A percentile compares a stretch with the other conserved stretches of the same genome.
Evolutionary conservation across 1,140 invertebrate species (phyloP).

Genomic region (Megathymus violae): DNA sequence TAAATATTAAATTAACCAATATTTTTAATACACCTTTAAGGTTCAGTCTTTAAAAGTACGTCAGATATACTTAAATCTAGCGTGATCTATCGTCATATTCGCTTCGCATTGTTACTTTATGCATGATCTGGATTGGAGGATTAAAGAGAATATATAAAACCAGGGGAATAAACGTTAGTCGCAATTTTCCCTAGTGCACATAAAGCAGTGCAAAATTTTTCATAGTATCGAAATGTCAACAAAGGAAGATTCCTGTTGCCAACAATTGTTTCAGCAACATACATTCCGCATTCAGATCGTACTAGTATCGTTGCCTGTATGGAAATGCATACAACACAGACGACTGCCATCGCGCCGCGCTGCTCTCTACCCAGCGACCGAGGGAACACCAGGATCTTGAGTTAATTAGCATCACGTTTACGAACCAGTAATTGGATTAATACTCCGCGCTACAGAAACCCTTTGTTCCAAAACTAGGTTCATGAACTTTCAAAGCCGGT

Average conservation of each 20-base stretch:
- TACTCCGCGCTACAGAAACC: constrained; percentile 2
- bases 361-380: neutral
- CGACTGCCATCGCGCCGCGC: neutral
- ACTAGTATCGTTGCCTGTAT: constrained; percentile 23
- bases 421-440: constrained; percentile 24
- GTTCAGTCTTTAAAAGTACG: too few species aligned
- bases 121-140: too few species aligned
- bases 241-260: constrained; percentile 13
- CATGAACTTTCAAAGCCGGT: constrained; percentile 3
- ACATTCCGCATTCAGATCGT: constrained; percentile 14
- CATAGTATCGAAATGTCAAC: constrained; percentile 12
- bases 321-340: neutral
- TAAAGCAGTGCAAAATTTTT: constrained; percentile 7
- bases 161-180: neutral
- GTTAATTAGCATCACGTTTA: constrained; percentile 21
- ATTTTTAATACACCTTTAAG: too few species aligned
- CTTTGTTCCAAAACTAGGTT: constrained; percentile 8
- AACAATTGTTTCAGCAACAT: constrained; percentile 21
- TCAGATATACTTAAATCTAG: too few species aligned
- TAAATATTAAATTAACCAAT: too few species aligned
- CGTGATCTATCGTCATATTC: too few species aligned
- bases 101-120: too few species aligned
- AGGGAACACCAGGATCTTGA: constrained; percentile 2
- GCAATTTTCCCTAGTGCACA: neutral
- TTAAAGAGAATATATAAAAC: neutral